Evolutionary conservation across 2,888 invertebrate genomes (phyloP).

Genomic region (Euproctis similis): DNA sequence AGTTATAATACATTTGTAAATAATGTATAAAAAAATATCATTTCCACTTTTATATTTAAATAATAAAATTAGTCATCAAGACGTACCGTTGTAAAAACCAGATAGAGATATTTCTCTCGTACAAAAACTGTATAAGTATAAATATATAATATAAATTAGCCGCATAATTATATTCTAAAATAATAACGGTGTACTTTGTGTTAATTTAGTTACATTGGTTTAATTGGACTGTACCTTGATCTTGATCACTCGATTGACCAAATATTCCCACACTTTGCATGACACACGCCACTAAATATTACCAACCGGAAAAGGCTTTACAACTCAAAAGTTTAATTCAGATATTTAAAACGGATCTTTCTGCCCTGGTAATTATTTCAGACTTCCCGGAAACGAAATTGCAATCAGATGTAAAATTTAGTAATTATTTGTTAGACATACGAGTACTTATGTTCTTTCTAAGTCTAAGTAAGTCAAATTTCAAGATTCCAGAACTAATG

Average conservation of each 20-base stretch:
- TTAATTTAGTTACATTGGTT: conserved; percentile 25
- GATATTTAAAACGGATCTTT: no score
- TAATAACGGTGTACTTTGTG: conserved; percentile 37
- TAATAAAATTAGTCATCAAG: conserved; percentile 18
- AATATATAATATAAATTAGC: no score
- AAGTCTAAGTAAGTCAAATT: no score
- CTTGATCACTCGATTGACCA: conserved; percentile 22
- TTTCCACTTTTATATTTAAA: conserved; percentile 18
- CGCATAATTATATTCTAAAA: conserved; percentile 13
- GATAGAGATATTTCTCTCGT: conserved; percentile 11
- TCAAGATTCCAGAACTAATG: no score
- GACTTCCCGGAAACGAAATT: no score
- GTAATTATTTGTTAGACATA: no score
- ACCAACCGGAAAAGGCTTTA: conserved; percentile 32
- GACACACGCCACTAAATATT: conserved; percentile 19
- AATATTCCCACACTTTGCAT: conserved; percentile 37
- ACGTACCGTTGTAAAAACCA: conserved; percentile 23
- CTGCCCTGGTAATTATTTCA: no score
- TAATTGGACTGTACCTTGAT: conserved; percentile 24
- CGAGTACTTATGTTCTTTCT: no score
- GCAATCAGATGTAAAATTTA: no score
- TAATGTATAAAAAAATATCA: no score
- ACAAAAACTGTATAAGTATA: conserved; percentile 10
- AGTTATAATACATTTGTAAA: no score
- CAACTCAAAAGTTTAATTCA: no score